These are phyloP conservation scores for Zonitis immaculata DNA, from an alignment of 2,888 invertebrate genomes.

Conservation along the genomic window DNA sequence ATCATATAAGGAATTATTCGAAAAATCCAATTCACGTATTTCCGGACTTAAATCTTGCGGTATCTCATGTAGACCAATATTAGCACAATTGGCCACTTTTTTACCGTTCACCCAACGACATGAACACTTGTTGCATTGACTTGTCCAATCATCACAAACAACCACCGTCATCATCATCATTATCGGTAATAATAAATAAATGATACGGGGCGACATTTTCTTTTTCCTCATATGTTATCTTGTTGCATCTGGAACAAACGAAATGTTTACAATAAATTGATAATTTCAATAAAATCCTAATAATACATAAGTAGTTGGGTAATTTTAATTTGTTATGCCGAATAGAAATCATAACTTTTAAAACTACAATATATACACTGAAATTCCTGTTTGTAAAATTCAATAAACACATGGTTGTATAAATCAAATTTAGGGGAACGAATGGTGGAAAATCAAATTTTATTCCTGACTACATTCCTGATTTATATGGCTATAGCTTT, in stretches of 20 bases:
- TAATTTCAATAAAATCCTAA: slow-evolving; percentile 5
- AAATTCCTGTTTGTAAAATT: too few species aligned
- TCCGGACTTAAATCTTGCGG: slow-evolving; percentile 70
- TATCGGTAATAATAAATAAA: slow-evolving; percentile 35
- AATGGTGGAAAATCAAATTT: slow-evolving; percentile 16
- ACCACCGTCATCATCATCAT: slow-evolving; percentile 46
- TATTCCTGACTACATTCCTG: slow-evolving; percentile 10
- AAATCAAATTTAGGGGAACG: not conserved
- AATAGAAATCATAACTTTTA: too few species aligned
- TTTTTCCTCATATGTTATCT: slow-evolving; percentile 9
- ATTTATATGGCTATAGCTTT: slow-evolving; percentile 12
- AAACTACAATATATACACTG: too few species aligned
- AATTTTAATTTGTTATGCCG: too few species aligned
- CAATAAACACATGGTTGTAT: too few species aligned
- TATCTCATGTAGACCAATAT: slow-evolving; percentile 55
- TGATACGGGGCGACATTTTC: slow-evolving; percentile 26
- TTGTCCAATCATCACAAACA: slow-evolving; percentile 56
- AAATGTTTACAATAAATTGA: not conserved
- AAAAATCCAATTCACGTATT: slow-evolving; percentile 67
- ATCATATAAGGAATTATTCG: slow-evolving; percentile 63
- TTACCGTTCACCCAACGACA: slow-evolving; percentile 85
- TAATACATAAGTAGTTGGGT: not conserved
- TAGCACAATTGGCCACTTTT: slow-evolving; percentile 75
- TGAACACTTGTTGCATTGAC: slow-evolving; percentile 58
- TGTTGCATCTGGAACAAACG: slow-evolving; percentile 28